Evolutionary conservation across 1,140 invertebrate species (phyloP), one percentile per base, ranked within the genome.

Genomic region (Popillia japonica): DNA sequence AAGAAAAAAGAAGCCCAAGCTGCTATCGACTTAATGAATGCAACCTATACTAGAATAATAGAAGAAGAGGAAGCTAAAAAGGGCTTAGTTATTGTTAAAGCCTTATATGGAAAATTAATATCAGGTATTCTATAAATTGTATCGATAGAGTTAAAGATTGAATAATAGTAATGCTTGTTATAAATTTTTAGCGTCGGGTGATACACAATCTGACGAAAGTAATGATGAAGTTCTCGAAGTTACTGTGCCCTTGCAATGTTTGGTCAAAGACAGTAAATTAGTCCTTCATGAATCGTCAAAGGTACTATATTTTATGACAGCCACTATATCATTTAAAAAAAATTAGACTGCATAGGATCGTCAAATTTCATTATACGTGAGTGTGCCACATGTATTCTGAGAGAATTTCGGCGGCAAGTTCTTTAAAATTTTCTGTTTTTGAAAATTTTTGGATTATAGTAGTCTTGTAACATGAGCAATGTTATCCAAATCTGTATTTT

Each of bases 261-360:
- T 99, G 79, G 95, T 99, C 22, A 96, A 95, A 84, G 95, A 98
- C 85, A 96, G 96, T 3, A 94, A 93, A 85, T 88, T 99, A 10
- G 90, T 95, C 64, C 88, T 99, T 34, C 93, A 97, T 79, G 93
- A 95, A 81, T 91, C 93, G 17, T 93, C 94, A 27, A 99, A 98
- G 92, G 96, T 98, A 87, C 77, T 77, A 2, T 9, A 27, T 77
- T 34, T 34, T 34, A 34, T 34, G 27, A 34, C 27, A 2, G 73
- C 34, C 22, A 41, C 55, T 17, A 10, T 7, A 4, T 34, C 27
- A 34, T 48, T 17, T 3, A 48, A 10, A 48, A 48, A 48, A 48
- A 48, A 48, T n/a, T n/a, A n/a, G n/a, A n/a, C n/a, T n/a, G n/a
- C n/a, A n/a, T n/a, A n/a, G n/a, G n/a, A n/a, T n/a, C n/a, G n/a